Evolutionary conservation across 2,888 invertebrate genomes (phyloP), one percentile per base, ranked within the genome.

Genomic region (Lithosia quadra): DNA sequence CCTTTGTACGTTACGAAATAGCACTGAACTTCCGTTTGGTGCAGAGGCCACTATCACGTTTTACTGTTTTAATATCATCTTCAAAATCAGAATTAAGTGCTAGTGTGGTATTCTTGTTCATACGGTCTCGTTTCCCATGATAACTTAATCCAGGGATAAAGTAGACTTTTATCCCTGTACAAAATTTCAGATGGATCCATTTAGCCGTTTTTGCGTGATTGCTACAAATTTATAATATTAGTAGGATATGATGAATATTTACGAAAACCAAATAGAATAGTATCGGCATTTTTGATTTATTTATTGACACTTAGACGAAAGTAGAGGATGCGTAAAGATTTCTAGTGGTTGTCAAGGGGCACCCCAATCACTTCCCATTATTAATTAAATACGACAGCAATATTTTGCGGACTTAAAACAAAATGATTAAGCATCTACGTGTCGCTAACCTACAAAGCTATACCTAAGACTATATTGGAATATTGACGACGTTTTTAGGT

Each of bases 331-430:
- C 8, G 49, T 21, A 49, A 49, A 49, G 33, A 63, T 63, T 28
- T 63, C 62, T 53, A 22, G 63, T 39, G 58, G 28, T 22, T 49
- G 28, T 59, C 58, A 1, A n/a, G 33, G 34, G 55, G 2, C 58
- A 59, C 63, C 63, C 53, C 53, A 63, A 68, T 67, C 63, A 67
- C 28, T 63, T 63, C 55, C 21, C 33, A 7, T 59, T n/a, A n/a
- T n/a, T 59, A 34, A 60, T 66, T 65, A 24, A 36, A 58, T 36
- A 68, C 28, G 33, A 57, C 68, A 49, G 22, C 18, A 63, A 24
- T 62, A 58, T 60, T 34, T 58, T 21, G 3, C 11, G 11, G 55
- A 61, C 36, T 55, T 53, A 2, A 24, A 2, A 56, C 59, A 67
- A 67, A 61, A 36, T 55, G 59, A 53, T 66, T 2, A 55, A 57